Percentiles rank a stretch among this genome's conserved stretches.
phyloP scores from a whole-genome alignment of 1,140 invertebrate genomes.

The Drosophila miranda region DNA sequence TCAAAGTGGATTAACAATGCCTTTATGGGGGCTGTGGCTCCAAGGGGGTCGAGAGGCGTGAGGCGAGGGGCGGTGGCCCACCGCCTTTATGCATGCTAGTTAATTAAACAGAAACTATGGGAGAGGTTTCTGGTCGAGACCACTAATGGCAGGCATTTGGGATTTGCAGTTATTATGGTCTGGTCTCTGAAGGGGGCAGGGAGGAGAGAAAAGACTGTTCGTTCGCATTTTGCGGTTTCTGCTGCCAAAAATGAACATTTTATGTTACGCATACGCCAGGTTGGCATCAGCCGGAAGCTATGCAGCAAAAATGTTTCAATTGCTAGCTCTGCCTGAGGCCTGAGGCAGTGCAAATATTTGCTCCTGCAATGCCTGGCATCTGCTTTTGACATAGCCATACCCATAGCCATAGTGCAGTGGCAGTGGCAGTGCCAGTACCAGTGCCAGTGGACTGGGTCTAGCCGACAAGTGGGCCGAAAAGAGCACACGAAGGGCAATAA shows the following conservation, averaged over 20 bases:
- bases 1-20: constrained; percentile 63
- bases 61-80: no score
- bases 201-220: not conserved
- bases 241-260: constrained; percentile 17
- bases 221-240: constrained; percentile 37
- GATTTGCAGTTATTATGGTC: constrained; percentile 40
- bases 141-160: constrained; percentile 53
- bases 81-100: constrained; percentile 29
- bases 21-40: not conserved
- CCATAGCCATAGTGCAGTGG: no score
- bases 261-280: constrained; percentile 24
- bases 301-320: constrained; percentile 6
- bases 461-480: constrained; percentile 30
- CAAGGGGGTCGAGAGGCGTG: no score
- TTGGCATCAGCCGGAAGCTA: not conserved
- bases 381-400: not conserved
- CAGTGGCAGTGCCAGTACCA: no score
- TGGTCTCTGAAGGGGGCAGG: not conserved
- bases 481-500: constrained; percentile 31
- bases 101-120: constrained; percentile 65
- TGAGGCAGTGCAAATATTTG: constrained; percentile 23
- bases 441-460: constrained; percentile 8
- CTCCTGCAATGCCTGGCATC: not conserved
- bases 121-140: constrained; percentile 22
- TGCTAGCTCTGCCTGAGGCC: not conserved